Base-by-base conservation (phyloP, 2,797 vertebrate species). In the Molossus alvarezi region DNA sequence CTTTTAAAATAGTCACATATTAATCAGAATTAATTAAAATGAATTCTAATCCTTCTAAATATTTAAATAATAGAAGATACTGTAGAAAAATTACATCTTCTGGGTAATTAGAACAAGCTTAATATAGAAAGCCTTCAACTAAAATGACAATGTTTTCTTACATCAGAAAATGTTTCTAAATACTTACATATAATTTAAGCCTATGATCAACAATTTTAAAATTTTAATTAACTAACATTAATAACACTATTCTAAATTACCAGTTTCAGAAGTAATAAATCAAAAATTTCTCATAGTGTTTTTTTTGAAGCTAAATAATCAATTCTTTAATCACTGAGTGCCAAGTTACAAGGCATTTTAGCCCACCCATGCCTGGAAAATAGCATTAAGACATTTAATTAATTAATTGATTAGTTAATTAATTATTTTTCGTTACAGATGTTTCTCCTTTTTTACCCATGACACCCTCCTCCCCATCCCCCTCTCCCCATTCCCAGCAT, bases 1-100 rank as follows among this genome's bases (percentile, higher is more conserved):
- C 14, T 55, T 91, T 97, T 93, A 17, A 17, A 90, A 92, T 91
- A 83, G 10, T 12, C 25, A 88, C 37, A 20, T 72, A 77, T 82
- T 84, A 88, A 89, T 97, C 51, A 91, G 27, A 96, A 45, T 45
- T 45, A 45, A 45, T 45, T 72, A 65, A 64, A 93, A 18, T 3
- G 2, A 33, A 93, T 87, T 88, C 29, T 71, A 77, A 65, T 64
- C 11, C 9, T 67, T 17, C 0, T 9, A 13, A 90, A 79, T 13
- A 41, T 13, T 12, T 88, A 77, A 62, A 69, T 72, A 3, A 84
- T 83, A 72, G 3, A 79, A 94, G 89, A 51, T 75, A 37, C 1
- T 60, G 11, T 17, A 72, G 27, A 79, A 86, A 75, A 55, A 37
- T 37, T 29, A n/a, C 3, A 27, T 67, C 20, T 53, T 85, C 14